Evolutionary conservation across 2,113 vertebrate genomes (phyloP).

Genomic region (Myocastor coypus): DNA sequence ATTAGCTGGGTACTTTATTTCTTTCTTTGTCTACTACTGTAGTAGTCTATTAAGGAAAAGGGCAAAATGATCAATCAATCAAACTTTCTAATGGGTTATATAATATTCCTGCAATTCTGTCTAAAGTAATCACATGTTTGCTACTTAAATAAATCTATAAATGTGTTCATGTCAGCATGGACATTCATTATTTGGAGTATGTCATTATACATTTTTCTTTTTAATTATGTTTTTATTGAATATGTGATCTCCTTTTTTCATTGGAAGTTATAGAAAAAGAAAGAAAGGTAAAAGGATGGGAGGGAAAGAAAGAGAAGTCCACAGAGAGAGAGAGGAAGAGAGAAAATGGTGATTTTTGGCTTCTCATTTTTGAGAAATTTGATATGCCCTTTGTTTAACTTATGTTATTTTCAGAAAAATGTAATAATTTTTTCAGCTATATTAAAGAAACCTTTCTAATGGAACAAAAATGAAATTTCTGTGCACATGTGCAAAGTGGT

Average conservation of each 20-base stretch:
- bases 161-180: background rate
- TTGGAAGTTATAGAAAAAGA: background rate
- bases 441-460: background rate
- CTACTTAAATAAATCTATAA: slow-evolving; percentile 16
- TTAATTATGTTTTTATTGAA: slow-evolving; percentile 45
- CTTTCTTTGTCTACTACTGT: slow-evolving; percentile 48
- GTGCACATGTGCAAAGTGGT: background rate
- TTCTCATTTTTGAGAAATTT: background rate
- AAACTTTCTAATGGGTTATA: slow-evolving; percentile 33
- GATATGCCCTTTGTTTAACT: background rate
- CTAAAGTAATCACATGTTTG: background rate
- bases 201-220: background rate
- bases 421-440: background rate
- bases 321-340: too few species aligned
- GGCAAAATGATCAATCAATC: slow-evolving; percentile 49
- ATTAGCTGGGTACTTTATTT: slow-evolving; percentile 61
- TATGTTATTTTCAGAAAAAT: background rate
- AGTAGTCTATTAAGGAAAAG: slow-evolving; percentile 46
- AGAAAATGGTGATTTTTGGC: background rate
- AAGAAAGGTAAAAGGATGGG: too few species aligned
- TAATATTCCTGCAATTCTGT: slow-evolving; percentile 19
- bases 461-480: slow-evolving; percentile 41
- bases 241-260: background rate
- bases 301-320: background rate
- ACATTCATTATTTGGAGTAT: slow-evolving; percentile 8